A percentile compares a stretch with the other conserved stretches of the same genome.
These are phyloP conservation scores for Catalaphyllia jardinei DNA, from an alignment of 64 coral and sea anemone species.

Conservation along the genomic window DNA sequence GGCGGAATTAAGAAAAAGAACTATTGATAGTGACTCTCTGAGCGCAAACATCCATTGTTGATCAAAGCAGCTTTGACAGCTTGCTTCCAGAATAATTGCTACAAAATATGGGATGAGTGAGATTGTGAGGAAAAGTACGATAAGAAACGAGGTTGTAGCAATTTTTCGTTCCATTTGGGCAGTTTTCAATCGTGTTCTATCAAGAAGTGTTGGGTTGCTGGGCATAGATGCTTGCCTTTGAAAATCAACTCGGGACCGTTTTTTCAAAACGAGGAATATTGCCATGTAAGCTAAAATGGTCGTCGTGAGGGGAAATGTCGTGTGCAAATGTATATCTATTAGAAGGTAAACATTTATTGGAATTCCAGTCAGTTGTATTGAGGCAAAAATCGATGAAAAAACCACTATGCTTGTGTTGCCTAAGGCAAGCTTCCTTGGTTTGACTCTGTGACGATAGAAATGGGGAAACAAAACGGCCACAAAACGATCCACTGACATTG, in stretches of 20 bases:
- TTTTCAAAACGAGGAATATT: slow-evolving; percentile 6
- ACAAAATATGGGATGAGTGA: slow-evolving; percentile 28
- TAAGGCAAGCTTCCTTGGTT: background rate
- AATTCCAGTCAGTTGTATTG: background rate
- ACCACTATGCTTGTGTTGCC: background rate
- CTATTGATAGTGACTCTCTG: background rate
- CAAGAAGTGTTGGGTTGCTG: too few relatives aligned
- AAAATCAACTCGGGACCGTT: background rate
- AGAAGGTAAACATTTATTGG: background rate
- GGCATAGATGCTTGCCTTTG: background rate
- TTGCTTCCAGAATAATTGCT: background rate
- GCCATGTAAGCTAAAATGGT: background rate
- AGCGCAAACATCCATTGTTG: background rate
- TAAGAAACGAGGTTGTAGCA: slow-evolving; percentile 3
- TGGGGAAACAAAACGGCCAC: background rate
- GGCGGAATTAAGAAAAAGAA: slow-evolving; percentile 8
- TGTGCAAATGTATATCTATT: slow-evolving; percentile 20
- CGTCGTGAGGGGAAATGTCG: slow-evolving; percentile 6
- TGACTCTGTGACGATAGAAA: background rate
- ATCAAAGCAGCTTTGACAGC: background rate
- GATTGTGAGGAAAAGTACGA: slow-evolving; percentile 4
- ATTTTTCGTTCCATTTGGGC: background rate
- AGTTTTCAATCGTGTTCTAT: background rate
- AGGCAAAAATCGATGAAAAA: slow-evolving; percentile 26
- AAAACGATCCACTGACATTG: slow-evolving; percentile 16